phyloP scores from a whole-genome alignment of 1,140 invertebrate genomes.

The Papilio helenus region DNA sequence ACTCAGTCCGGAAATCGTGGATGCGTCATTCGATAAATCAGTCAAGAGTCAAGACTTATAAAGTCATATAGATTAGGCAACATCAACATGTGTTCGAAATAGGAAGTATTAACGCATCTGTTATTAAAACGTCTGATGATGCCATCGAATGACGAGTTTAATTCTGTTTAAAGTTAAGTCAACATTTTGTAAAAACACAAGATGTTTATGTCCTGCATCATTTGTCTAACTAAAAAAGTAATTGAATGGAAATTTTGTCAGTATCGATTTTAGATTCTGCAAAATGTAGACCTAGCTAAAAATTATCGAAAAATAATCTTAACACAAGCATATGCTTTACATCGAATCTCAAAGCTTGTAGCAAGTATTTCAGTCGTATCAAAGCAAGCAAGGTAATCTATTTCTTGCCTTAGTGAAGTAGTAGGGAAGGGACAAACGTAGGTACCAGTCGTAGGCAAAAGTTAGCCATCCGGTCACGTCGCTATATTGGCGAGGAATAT shows the following conservation, averaged over 20 bases:
- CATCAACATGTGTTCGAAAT: conserved; percentile 24
- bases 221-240: not conserved
- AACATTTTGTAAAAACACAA: not conserved
- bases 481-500: conserved; percentile 61
- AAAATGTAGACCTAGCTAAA: not conserved
- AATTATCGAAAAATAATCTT: not conserved
- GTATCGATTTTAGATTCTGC: not conserved
- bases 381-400: not conserved
- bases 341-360: no score
- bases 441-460: conserved; percentile 1
- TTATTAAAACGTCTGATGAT: not conserved
- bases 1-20: conserved; percentile 28
- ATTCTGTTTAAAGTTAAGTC: not conserved
- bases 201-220: not conserved
- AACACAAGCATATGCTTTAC: not conserved
- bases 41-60: conserved; percentile 37
- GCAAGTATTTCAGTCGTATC: not conserved
- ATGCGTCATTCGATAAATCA: conserved; percentile 39
- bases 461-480: conserved; percentile 50
- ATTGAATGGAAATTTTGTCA: no score
- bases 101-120: conserved; percentile 28
- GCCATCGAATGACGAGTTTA: not conserved
- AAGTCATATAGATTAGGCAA: conserved; percentile 35
- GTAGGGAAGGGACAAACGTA: not conserved
- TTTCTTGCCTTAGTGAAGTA: not conserved